These are phyloP conservation scores for Dicycla oo DNA, from an alignment of 2,888 invertebrate genomes.

Conservation along the genomic window DNA sequence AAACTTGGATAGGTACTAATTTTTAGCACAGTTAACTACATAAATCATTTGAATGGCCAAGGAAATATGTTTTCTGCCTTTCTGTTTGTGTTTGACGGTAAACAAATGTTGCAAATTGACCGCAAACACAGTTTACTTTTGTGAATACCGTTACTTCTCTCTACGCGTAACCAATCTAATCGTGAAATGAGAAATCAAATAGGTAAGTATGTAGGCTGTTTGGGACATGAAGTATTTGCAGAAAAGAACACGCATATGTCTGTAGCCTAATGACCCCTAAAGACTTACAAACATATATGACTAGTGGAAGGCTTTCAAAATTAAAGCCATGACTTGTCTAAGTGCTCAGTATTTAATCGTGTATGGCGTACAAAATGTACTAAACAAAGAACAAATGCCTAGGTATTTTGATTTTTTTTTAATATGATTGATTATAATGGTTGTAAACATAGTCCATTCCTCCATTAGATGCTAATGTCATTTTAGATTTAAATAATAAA, in stretches of 20 bases:
- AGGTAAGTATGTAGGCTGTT: not conserved
- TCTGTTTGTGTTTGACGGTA: slow-evolving; percentile 21
- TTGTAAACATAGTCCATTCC: not conserved
- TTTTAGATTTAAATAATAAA: no score
- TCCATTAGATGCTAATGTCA: slow-evolving; percentile 2
- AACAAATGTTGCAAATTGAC: slow-evolving; percentile 37
- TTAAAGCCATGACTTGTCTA: not conserved
- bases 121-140: slow-evolving; percentile 30
- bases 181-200: slow-evolving; percentile 22
- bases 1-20: not conserved
- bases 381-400: not conserved
- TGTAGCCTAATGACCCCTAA: not conserved
- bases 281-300: not conserved
- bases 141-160: slow-evolving; percentile 43
- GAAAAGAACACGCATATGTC: not conserved
- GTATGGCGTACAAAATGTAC: not conserved
- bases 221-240: not conserved
- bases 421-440: no score
- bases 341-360: not conserved
- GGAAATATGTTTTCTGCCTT: not conserved
- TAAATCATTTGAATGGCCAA: not conserved
- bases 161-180: slow-evolving; percentile 29
- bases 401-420: not conserved
- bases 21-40: not conserved
- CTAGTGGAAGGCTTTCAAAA: not conserved